Conservation (phyloP, 2,797 vertebrate genomes). For the Callimico goeldii region DNA sequence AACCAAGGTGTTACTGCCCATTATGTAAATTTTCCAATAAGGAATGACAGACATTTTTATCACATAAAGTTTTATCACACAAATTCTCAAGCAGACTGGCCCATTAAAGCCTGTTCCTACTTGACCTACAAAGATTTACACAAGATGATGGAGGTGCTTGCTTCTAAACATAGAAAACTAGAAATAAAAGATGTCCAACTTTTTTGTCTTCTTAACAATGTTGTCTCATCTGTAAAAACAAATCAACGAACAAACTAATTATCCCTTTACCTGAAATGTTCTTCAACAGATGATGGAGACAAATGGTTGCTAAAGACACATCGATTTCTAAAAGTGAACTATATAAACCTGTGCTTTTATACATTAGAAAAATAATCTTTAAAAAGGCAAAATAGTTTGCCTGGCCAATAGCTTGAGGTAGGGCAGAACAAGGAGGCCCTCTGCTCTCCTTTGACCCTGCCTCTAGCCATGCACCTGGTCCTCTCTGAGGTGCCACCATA, state of each 20-base stretch:
- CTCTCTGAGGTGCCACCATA: not conserved
- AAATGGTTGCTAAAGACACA: slow-evolving; percentile 18
- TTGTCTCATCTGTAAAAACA: slow-evolving; percentile 29
- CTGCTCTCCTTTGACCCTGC: not conserved
- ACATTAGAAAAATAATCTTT: not conserved
- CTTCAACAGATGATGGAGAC: slow-evolving; percentile 34
- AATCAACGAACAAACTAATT: slow-evolving; percentile 20
- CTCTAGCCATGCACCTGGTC: rapidly evolving
- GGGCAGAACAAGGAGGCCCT: not conserved
- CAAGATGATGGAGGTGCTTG: not conserved
- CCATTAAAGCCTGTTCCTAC: not conserved
- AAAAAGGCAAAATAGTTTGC: not conserved
- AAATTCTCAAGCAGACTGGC: not conserved
- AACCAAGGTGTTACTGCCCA: not conserved
- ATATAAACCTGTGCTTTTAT: not conserved
- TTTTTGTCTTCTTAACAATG: not conserved
- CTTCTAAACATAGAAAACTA: not conserved
- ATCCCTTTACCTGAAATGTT: slow-evolving; percentile 55
- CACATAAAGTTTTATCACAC: not conserved
- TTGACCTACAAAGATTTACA: not conserved
- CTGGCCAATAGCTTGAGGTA: not conserved
- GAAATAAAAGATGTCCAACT: not conserved
- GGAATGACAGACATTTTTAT: not conserved
- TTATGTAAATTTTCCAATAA: not conserved
- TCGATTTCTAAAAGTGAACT: slow-evolving; percentile 29